These are phyloP conservation scores for Ameiurus melas DNA, from an alignment of 2,113 vertebrate species.

Conservation along the genomic window DNA sequence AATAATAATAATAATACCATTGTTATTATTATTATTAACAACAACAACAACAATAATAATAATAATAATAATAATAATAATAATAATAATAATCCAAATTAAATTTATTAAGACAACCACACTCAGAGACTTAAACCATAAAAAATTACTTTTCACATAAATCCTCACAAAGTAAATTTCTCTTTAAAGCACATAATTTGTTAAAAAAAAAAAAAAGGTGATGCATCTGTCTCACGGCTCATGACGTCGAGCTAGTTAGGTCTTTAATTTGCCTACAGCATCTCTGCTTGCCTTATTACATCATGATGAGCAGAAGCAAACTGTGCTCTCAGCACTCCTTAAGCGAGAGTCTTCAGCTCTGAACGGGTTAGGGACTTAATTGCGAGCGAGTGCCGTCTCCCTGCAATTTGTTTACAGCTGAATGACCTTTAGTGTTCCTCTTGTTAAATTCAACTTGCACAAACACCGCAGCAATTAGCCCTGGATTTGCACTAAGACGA, in stretches of 20 bases:
- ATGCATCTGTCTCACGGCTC: neutral
- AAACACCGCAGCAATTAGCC: constrained; percentile 37
- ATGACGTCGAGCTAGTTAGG: neutral
- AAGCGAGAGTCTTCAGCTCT: neutral
- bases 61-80: too few species aligned
- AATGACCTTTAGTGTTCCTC: constrained; percentile 49
- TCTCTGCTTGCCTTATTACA: neutral
- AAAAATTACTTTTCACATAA: neutral
- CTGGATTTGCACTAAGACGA: constrained; percentile 8
- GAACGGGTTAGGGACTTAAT: constrained; percentile 13
- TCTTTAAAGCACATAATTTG: neutral
- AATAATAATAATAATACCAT: too few species aligned
- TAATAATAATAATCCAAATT: neutral
- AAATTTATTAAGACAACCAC: neutral
- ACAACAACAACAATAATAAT: too few species aligned
- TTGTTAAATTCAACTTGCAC: constrained; percentile 28
- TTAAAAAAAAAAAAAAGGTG: too few species aligned
- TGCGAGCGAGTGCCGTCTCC: neutral
- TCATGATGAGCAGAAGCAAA: neutral
- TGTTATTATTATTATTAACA: too few species aligned
- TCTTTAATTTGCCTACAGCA: neutral
- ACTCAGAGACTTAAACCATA: neutral
- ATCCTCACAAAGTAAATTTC: neutral
- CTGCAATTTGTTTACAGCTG: constrained; percentile 52
- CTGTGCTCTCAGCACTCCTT: neutral